phyloP scores from a whole-genome alignment of 2,113 vertebrate species.

The Sylvia atricapilla region DNA sequence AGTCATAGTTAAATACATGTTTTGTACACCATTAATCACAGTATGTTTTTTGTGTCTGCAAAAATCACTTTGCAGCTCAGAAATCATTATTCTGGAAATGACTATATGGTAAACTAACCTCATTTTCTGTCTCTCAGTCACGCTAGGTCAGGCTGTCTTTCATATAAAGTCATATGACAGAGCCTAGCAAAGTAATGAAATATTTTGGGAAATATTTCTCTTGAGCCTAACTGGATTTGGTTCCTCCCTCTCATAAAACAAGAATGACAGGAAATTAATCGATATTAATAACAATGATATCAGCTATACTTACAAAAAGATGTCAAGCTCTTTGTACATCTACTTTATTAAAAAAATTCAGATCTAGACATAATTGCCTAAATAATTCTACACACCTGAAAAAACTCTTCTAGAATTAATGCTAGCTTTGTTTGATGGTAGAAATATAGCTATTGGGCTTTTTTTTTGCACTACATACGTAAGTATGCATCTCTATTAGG shows the following conservation, averaged over 20 bases:
- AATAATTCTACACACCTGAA: neutral
- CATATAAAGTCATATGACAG: accelerated
- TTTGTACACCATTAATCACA: neutral
- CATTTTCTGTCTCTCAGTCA: neutral
- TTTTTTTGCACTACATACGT: neutral
- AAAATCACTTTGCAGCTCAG: neutral
- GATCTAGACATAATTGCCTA: neutral
- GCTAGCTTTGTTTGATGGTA: neutral
- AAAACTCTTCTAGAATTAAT: neutral
- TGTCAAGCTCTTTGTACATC: neutral
- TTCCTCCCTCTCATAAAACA: neutral
- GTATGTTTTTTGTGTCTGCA: neutral
- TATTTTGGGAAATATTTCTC: neutral
- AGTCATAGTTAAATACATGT: neutral
- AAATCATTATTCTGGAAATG: neutral
- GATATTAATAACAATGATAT: neutral
- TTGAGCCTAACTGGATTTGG: neutral
- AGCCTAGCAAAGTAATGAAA: neutral
- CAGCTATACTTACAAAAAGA: neutral
- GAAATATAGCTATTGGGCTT: neutral
- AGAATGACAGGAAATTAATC: neutral
- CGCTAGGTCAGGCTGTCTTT: neutral
- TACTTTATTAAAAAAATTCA: neutral
- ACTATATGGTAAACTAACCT: neutral
- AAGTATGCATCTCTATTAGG: neutral